These are phyloP conservation scores for Malthinus seriepunctatus DNA, from an alignment of 2,888 invertebrate species.

Conservation along the genomic window DNA sequence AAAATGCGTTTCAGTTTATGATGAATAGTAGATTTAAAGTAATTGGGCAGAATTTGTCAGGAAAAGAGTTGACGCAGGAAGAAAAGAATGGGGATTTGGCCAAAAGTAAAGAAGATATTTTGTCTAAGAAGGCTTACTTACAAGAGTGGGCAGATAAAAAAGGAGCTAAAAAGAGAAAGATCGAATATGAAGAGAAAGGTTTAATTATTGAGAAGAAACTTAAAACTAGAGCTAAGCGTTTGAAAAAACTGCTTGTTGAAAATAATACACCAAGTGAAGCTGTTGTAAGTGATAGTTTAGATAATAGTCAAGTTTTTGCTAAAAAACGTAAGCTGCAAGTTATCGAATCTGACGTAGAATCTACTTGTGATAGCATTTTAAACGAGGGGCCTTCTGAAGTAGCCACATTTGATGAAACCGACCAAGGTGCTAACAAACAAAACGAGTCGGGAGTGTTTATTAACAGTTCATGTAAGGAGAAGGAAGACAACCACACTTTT, in stretches of 20 bases:
- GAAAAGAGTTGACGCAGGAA: conserved; percentile 56
- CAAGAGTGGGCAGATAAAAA: conserved; percentile 68
- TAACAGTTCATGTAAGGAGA: no score
- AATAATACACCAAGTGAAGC: no score
- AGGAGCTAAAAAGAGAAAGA: conserved; percentile 62
- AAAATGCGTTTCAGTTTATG: conserved; percentile 66
- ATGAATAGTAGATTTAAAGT: conserved; percentile 69
- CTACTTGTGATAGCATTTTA: not conserved
- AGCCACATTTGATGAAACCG: not conserved
- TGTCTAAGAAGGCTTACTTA: conserved; percentile 59
- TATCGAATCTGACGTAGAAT: not conserved
- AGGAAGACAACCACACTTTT: not conserved
- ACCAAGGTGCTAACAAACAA: no score
- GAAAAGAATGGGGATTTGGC: conserved; percentile 42
- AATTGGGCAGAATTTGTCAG: conserved; percentile 66
- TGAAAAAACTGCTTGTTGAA: conserved; percentile 54
- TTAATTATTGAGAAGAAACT: conserved; percentile 62
- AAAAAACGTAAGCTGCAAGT: not conserved
- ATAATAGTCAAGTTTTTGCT: not conserved
- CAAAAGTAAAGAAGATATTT: conserved; percentile 32
- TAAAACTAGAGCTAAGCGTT: conserved; percentile 63
- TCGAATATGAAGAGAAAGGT: conserved; percentile 61
- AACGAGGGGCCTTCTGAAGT: not conserved
- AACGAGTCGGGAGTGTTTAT: no score
- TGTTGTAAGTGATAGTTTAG: not conserved